Evolutionary conservation across 1,140 invertebrate genomes (phyloP).

Genomic region (Rhopalosiphum maidis): DNA sequence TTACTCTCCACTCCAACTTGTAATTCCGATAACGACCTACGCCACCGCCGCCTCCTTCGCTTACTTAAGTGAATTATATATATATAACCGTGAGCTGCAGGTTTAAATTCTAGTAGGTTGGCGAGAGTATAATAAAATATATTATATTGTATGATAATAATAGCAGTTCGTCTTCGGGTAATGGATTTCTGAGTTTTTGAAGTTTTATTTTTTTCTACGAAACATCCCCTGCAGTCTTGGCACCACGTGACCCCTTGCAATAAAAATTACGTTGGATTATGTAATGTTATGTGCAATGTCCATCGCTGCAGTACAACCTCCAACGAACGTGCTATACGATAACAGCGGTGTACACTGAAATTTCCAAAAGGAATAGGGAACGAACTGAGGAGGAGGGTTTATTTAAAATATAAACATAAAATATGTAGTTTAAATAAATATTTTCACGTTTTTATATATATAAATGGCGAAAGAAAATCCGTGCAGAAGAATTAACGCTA

Average conservation of each 20-base stretch:
- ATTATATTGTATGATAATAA: background rate
- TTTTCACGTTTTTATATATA: background rate
- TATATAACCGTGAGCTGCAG: background rate
- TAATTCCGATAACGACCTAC: constrained; percentile 1
- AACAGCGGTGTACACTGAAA: background rate
- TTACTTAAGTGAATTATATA: background rate
- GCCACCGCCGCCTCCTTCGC: background rate
- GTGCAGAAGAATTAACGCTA: too few species aligned
- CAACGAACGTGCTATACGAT: background rate
- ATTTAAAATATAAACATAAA: background rate
- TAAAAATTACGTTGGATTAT: background rate
- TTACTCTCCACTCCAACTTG: background rate
- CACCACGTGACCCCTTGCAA: background rate
- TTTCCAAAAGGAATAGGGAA: background rate
- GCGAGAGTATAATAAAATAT: background rate
- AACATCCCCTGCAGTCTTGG: background rate
- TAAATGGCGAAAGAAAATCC: background rate
- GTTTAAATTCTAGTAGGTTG: background rate
- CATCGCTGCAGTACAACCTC: background rate
- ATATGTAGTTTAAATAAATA: background rate
- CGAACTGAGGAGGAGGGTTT: background rate
- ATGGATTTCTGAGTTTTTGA: background rate
- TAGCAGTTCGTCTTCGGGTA: background rate
- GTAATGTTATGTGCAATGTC: background rate
- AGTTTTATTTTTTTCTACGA: background rate